A percentile compares a stretch with the other conserved stretches of the same genome.
These are phyloP conservation scores for Thaumetopoea pityocampa DNA, from an alignment of 1,140 invertebrate genomes.

Conservation along the genomic window DNA sequence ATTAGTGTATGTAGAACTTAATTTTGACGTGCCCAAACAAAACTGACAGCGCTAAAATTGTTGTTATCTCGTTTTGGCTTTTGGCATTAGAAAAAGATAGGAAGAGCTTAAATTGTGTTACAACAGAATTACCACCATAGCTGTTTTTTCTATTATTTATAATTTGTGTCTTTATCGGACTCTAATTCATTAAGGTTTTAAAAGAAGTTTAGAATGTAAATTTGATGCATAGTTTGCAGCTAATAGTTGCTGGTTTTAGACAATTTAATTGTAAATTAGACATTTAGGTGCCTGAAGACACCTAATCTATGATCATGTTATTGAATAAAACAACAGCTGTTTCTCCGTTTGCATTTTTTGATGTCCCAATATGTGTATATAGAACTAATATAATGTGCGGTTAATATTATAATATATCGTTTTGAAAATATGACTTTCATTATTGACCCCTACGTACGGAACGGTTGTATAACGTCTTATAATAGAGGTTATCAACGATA, in stretches of 20 bases:
- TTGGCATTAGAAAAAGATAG: too few species aligned
- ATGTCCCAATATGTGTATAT: constrained; percentile 68
- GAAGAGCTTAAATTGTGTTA: too few species aligned
- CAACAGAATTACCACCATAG: too few species aligned
- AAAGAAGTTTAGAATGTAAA: constrained; percentile 31
- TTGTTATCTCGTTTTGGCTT: too few species aligned
- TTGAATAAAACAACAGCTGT: constrained; percentile 26
- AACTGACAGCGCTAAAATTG: too few species aligned
- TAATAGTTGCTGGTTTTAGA: constrained; percentile 8
- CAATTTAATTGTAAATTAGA: constrained; percentile 1
- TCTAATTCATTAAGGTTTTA: constrained; percentile 21
- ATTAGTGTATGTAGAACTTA: too few species aligned
- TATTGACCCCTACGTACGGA: constrained; percentile 3
- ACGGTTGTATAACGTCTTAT: too few species aligned
- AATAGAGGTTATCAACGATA: too few species aligned
- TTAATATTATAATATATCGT: constrained; percentile 75
- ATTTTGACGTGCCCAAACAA: too few species aligned
- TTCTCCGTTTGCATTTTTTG: constrained; percentile 71
- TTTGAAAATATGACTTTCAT: constrained; percentile 43
- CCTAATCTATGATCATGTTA: constrained; percentile 6
- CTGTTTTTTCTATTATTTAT: neutral
- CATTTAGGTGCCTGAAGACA: constrained; percentile 2
- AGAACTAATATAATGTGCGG: constrained; percentile 73
- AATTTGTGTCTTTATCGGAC: neutral
- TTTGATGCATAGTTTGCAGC: constrained; percentile 12